Evolutionary conservation across 2,113 vertebrate species (phyloP).

Genomic region (Motacilla tschutschensis): DNA sequence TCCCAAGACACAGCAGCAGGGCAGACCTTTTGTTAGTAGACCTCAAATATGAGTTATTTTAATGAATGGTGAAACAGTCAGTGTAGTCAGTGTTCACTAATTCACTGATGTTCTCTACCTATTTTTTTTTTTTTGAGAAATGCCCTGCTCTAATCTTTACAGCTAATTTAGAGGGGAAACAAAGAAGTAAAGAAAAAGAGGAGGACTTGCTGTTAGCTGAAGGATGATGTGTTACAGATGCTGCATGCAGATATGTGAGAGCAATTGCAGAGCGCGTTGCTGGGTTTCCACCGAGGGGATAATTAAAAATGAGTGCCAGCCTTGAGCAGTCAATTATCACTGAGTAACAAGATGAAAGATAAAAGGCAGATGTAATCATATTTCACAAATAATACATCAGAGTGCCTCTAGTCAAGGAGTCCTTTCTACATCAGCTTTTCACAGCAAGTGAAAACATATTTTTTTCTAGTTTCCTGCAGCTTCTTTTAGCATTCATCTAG

Average conservation of each 20-base stretch:
- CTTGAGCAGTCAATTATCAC: conserved; percentile 13
- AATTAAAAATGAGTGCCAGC: conserved; percentile 7
- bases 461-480: background rate
- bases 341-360: background rate
- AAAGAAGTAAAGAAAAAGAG: background rate
- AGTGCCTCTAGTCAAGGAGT: background rate
- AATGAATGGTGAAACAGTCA: background rate
- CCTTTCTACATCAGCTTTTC: background rate
- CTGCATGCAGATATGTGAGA: background rate
- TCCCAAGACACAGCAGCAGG: background rate
- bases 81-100: background rate
- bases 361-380: background rate
- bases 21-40: background rate
- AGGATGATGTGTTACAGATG: background rate
- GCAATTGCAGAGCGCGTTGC: background rate
- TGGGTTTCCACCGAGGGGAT: background rate
- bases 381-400: background rate
- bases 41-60: background rate
- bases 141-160: background rate
- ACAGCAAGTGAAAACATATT: background rate
- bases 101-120: background rate
- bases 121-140: background rate
- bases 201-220: background rate
- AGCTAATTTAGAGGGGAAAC: rapidly evolving
- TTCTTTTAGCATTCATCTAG: background rate